Base-by-base conservation (phyloP, 1,140 invertebrate species). In the Aphelenchoides besseyi region DNA sequence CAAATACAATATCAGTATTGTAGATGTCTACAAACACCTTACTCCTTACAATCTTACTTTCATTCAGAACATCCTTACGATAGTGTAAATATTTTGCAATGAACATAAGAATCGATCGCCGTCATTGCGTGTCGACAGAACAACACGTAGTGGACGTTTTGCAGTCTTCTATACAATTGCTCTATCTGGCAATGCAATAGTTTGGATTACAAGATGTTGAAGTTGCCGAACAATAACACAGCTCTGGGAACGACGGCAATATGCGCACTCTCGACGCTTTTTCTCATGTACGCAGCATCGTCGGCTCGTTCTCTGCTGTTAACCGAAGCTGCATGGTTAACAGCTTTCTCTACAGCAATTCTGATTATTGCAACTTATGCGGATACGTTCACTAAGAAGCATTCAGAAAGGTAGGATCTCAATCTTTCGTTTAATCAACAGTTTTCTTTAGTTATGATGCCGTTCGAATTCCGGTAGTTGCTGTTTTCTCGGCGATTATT, bases 401-500 rank as follows among this genome's bases (percentile, higher is more conserved):
- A 57, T 74, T 63, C 41, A 69, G 5, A 37, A 26, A 9, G 29
- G 16, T 52, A 67, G 29, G 26, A 64, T 41, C 57, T 67, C n/a
- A 68, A 26, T 18, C 76, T 12, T 29, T 67, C n/a, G 62, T 63
- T 68, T 28, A 2, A 8, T 71, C 8, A 32, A 59, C 29, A 37
- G 12, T 2, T 71, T 54, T 59, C 69, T 82, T 74, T 36, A 82
- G 74, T 18, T 82, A 81, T 55, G 79, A 79, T 1, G 52, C 83
- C 2, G 81, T 75, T 33, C 68, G 82, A 53, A 75, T 78, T 12
- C 81, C 83, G 0, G 82, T 83, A 16, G 29, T 83, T 16, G 79
- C 81, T 3, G 81, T 85, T 26, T 83, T 83, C 57, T 78, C 79
- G 18, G 79, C 83, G 18, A 82, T 82, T 16, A 79, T 84, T 2